These are phyloP conservation scores for Trialeurodes vaporariorum DNA, from an alignment of 1,140 invertebrate species.

Conservation along the genomic window DNA sequence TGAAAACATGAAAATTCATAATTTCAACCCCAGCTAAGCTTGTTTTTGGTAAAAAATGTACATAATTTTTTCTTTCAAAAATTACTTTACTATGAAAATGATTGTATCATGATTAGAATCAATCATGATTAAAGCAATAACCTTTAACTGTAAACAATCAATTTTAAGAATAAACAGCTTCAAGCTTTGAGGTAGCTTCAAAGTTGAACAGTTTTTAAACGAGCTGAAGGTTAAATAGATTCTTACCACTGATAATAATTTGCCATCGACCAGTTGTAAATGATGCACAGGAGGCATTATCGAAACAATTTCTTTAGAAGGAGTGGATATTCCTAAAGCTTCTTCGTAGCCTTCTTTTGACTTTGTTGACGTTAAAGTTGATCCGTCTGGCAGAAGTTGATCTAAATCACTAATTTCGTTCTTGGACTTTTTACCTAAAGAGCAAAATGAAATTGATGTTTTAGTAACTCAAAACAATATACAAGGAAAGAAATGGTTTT, in stretches of 20 bases:
- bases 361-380: too few relatives aligned
- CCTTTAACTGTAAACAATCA: neutral
- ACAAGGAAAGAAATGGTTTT: too few relatives aligned
- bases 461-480: too few relatives aligned
- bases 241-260: constrained; percentile 35
- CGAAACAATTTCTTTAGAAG: constrained; percentile 64
- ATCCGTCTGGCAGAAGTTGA: constrained; percentile 33
- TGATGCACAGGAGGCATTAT: constrained; percentile 17
- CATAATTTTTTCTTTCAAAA: too few relatives aligned
- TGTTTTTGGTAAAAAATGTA: too few relatives aligned
- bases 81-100: too few relatives aligned
- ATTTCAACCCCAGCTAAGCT: too few relatives aligned
- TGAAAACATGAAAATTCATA: too few relatives aligned
- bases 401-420: constrained; percentile 32
- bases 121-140: too few relatives aligned
- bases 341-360: constrained; percentile 31
- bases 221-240: neutral
- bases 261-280: constrained; percentile 36
- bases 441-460: too few relatives aligned
- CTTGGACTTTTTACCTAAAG: constrained; percentile 35
- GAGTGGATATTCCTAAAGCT: constrained; percentile 75
- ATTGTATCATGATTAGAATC: too few relatives aligned
- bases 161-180: neutral
- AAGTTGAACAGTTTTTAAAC: too few relatives aligned
- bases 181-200: neutral